phyloP scores from a whole-genome alignment of 2,888 invertebrate species.

The Conchocele bisecta region DNA sequence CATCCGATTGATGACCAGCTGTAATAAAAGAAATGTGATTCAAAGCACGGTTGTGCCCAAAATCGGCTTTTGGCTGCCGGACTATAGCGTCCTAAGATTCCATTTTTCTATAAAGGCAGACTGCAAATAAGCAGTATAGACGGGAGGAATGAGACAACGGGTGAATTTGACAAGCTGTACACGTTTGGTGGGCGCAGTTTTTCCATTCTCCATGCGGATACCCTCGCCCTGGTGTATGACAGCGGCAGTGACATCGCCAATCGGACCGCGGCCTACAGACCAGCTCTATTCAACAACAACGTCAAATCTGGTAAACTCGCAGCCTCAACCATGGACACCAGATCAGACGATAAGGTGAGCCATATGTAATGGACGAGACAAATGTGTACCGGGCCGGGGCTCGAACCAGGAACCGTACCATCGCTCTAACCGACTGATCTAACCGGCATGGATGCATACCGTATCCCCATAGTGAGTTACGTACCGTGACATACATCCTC shows the following conservation, averaged over 20 bases:
- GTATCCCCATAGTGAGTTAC: too few species aligned
- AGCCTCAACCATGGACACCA: slow-evolving; percentile 41
- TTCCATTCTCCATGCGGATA: slow-evolving; percentile 54
- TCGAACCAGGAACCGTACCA: too few species aligned
- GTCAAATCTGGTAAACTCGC: slow-evolving; percentile 5
- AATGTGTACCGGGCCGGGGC: too few species aligned
- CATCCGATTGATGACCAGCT: too few species aligned
- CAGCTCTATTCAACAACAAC: slow-evolving; percentile 61
- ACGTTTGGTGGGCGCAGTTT: slow-evolving; percentile 66
- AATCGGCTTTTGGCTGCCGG: too few species aligned
- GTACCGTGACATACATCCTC: too few species aligned
- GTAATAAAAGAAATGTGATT: too few species aligned
- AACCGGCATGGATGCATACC: too few species aligned
- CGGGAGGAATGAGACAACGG: slow-evolving; percentile 48
- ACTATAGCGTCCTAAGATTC: too few species aligned
- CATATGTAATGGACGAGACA: too few species aligned
- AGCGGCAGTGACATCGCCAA: slow-evolving; percentile 56
- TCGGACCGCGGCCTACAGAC: slow-evolving; percentile 30
- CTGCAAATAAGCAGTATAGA: slow-evolving; percentile 55
- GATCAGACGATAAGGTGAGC: slow-evolving; percentile 66
- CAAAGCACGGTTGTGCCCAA: too few species aligned
- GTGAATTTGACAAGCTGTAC: slow-evolving; percentile 57
- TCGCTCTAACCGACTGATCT: too few species aligned
- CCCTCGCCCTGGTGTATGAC: slow-evolving; percentile 61
- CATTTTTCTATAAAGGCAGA: slow-evolving; percentile 59